Evolutionary conservation across 1,140 invertebrate species (phyloP), one percentile per base, ranked within the genome.

Genomic region (Coboldia fuscipes): DNA sequence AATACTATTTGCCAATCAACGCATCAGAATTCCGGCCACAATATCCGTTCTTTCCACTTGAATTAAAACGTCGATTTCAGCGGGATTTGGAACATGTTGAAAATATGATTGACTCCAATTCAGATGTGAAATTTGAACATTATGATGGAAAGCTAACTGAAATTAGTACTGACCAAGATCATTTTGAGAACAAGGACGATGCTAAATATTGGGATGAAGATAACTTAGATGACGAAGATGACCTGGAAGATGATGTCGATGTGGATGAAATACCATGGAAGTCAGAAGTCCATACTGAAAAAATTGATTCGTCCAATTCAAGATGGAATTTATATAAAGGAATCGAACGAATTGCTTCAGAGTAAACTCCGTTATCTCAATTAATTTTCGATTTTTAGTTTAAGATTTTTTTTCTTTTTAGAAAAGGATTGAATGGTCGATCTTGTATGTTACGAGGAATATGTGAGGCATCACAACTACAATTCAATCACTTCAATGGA

Each of bases 401-500:
- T 12, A 23, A 6, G 24, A 20, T 30, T 13, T 45, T 51, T 42
- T 39, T 36, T 14, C 7, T 3, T 39, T 43, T 15, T 41, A 64
- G 63, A 27, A 60, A 70, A 47, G 71, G 72, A 6, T 62, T 66
- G 37, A 57, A 65, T 39, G 76, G 75, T 8, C 63, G 69, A 40
- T 60, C 64, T 38, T 81, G 78, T 52, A 59, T 81, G 30, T 60
- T 79, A 27, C 67, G 69, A 45, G 68, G 69, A 39, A 72, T 82
- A 46, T 82, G 78, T 46, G 76, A 81, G 55, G 64, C 66, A 2
- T 68, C 74, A 2, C 65, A 70, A 40, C 60, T 65, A 20, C 72
- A 74, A 37, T 69, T 79, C 38, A 63, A 63, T 38, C 58, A 61
- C 45, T 58, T 66, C 41, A 63, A 65, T 42, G 72, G 74, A 14